Base-by-base conservation (phyloP, 30 jellyfish, hydroid and myxozoan genomes). In the Hydra vulgaris region DNA sequence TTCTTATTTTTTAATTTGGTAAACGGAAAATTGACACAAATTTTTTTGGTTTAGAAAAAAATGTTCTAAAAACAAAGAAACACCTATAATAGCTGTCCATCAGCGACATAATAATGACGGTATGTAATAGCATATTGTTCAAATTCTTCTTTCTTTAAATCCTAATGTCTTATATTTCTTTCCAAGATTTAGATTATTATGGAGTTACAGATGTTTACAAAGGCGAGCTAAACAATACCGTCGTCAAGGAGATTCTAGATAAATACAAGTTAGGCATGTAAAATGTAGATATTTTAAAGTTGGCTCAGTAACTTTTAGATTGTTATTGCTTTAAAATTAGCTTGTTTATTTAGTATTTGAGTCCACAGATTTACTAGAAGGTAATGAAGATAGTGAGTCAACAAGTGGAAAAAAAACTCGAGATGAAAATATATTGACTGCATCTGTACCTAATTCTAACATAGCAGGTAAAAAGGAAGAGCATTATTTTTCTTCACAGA, bases 51-150 rank as follows among this genome's bases (percentile, higher is more conserved):
- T 73, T 18, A 75, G 83, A 26, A 75, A 75, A 75, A 75, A 26
- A 21, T 21, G 73, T 54, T 22, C 17, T 0, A 25, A 1, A 22
- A 75, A 75, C 16, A 40, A 75, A 70, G n/a, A 1, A 20, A 75
- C 83, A 16, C 83, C 83, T 0, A 53, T 75, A 18, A 54, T 75
- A 25, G 83, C 83, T 15, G 25, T 75, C 26, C 24, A 70, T 75
- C 83, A 75, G 73, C 54, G 72, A 26, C 83, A 75, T 4, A 72
- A 75, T 7, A 40, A 53, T 71, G 23, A 26, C 17, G 83, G 83
- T 75, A 75, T n/a, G 24, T 26, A 73, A n/a, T 21, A n/a, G 0
- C 61, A 3, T 40, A 40, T 40, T 40, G 61, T 40, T 40, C 12
- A 5, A 40, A 5, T 12, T 12, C 61, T 40, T 40, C 61, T 12